Conservation (phyloP, 2,888 invertebrate genomes). For the Julus scandinavius region DNA sequence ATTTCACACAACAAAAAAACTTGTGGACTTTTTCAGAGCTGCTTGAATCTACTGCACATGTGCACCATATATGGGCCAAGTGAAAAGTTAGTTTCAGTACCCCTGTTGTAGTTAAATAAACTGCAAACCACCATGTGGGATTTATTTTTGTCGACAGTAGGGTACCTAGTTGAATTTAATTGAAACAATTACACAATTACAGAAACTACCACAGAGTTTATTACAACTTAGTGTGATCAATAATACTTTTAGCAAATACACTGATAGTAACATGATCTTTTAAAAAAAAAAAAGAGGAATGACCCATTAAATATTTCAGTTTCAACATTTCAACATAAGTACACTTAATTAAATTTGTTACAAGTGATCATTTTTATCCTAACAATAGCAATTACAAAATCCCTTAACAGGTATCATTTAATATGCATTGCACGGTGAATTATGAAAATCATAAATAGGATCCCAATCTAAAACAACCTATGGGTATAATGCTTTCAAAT, state of each 20-base stretch:
- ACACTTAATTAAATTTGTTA: conserved; percentile 38
- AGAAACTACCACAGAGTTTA: conserved; percentile 7
- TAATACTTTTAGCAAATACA: conserved; percentile 14
- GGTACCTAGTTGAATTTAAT: no score
- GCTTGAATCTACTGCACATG: no score
- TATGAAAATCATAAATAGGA: conserved; percentile 12
- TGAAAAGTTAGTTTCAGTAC: no score
- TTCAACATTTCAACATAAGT: not conserved
- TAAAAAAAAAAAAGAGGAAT: conserved; percentile 4
- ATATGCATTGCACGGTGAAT: not conserved
- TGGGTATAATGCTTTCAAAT: not conserved
- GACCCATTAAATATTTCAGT: not conserved
- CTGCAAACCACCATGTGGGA: no score
- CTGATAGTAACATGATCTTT: not conserved
- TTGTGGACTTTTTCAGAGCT: no score
- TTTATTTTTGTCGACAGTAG: no score
- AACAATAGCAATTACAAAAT: not conserved
- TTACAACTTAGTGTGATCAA: conserved; percentile 15
- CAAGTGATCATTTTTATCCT: conserved; percentile 35
- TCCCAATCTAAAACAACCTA: not conserved
- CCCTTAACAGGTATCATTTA: not conserved
- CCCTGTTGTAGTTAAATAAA: no score
- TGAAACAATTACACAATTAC: no score
- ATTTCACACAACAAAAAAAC: no score
- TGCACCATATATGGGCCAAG: no score